phyloP scores from a whole-genome alignment of 2,113 vertebrate genomes.

The Paratilapia polleni region DNA sequence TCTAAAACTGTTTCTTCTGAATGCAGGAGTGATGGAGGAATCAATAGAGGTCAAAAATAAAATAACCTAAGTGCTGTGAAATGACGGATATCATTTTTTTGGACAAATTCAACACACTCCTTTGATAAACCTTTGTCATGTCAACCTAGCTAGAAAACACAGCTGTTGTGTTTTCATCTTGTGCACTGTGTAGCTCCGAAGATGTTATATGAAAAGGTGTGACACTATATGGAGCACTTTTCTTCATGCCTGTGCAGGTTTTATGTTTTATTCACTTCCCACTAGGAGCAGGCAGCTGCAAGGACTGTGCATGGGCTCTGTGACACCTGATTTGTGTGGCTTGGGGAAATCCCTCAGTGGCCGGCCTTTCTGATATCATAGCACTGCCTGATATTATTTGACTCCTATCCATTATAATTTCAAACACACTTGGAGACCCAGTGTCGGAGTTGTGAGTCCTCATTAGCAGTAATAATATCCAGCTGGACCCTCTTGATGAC shows the following conservation, averaged over 20 bases:
- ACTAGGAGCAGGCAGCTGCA: background rate
- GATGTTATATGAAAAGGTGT: conserved; percentile 1
- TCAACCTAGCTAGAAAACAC: background rate
- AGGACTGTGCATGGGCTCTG: background rate
- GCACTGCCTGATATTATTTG: conserved; percentile 20
- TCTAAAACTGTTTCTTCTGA: background rate
- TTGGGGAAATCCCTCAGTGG: conserved; percentile 23
- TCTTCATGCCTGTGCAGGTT: conserved; percentile 7
- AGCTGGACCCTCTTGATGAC: conserved; percentile 29
- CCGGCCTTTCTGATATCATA: background rate
- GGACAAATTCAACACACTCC: background rate
- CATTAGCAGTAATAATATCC: conserved; percentile 46
- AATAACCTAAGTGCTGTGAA: background rate
- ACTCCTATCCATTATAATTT: conserved; percentile 34
- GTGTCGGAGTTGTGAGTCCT: conserved; percentile 25
- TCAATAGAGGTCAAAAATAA: background rate
- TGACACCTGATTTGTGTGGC: background rate
- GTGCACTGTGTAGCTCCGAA: background rate
- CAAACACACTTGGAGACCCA: conserved; percentile 9
- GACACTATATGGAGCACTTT: background rate
- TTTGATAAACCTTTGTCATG: background rate
- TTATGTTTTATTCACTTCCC: conserved; percentile 15
- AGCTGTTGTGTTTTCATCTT: background rate
- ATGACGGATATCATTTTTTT: background rate
- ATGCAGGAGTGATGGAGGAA: background rate